phyloP scores from a whole-genome alignment of 2,797 vertebrate species.

The Acipenser oxyrinchus region DNA sequence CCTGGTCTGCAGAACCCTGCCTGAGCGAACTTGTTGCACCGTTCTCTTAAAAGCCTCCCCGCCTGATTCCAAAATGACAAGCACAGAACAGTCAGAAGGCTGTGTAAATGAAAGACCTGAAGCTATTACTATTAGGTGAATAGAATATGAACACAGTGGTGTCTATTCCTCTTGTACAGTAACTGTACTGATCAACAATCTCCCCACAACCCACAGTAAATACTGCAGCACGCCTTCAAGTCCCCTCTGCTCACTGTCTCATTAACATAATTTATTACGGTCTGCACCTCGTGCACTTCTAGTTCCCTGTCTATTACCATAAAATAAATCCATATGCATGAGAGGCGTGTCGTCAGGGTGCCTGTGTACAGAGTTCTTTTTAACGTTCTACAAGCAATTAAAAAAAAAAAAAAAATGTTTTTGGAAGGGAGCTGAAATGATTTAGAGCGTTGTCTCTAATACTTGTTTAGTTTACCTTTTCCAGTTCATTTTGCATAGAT shows the following conservation, averaged over 20 bases:
- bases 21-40: constrained; percentile 29
- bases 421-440: no score
- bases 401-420: no score
- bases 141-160: constrained; percentile 28
- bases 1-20: constrained; percentile 9
- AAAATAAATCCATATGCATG: constrained; percentile 14
- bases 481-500: no score
- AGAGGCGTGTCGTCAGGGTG: not conserved
- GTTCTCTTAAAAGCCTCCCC: constrained; percentile 12
- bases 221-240: constrained; percentile 50
- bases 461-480: no score
- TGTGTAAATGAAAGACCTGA: constrained; percentile 9
- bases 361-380: no score
- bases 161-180: constrained; percentile 23
- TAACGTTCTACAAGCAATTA: no score
- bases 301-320: constrained; percentile 6
- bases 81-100: not conserved
- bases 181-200: constrained; percentile 22
- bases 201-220: constrained; percentile 35
- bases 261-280: constrained; percentile 51
- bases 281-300: constrained; percentile 15
- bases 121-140: constrained; percentile 19
- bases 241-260: constrained; percentile 22
- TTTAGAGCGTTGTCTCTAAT: no score
- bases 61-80: constrained; percentile 13